A percentile compares a stretch with the other conserved stretches of the same genome.
phyloP scores from a whole-genome alignment of 2,888 invertebrate species.

The Apotomis turbidana region DNA sequence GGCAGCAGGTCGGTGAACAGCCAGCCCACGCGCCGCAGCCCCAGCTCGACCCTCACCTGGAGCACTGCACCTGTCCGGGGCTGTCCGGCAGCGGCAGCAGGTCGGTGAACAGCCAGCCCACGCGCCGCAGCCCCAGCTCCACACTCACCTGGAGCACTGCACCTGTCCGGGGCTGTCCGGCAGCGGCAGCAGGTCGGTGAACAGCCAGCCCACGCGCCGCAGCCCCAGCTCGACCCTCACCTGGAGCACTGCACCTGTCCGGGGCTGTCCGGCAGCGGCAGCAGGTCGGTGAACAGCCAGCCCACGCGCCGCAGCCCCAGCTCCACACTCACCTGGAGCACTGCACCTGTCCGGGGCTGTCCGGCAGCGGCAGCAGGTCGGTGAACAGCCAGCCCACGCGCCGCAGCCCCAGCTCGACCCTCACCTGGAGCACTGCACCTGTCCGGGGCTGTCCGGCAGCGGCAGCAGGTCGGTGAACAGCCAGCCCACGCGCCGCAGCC shows the following conservation, averaged over 20 bases:
- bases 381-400: slow-evolving; percentile 7
- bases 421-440: slow-evolving; percentile 86
- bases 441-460: slow-evolving; percentile 92
- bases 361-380: neutral
- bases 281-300: slow-evolving; percentile 90
- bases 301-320: slow-evolving; percentile 65
- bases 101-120: neutral
- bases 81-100: neutral
- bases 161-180: slow-evolving; percentile 88
- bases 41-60: too few species aligned
- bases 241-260: slow-evolving; percentile 81
- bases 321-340: slow-evolving; percentile 53
- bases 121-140: neutral
- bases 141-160: too few species aligned
- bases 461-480: slow-evolving; percentile 98
- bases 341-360: too few species aligned
- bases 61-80: too few species aligned
- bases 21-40: neutral
- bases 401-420: slow-evolving; percentile 53
- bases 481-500: slow-evolving; percentile 95
- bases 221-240: too few species aligned
- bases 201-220: too few species aligned
- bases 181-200: slow-evolving; percentile 73
- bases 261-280: slow-evolving; percentile 77
- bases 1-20: too few species aligned